Percentiles rank a stretch among this genome's conserved stretches.
phyloP scores from a whole-genome alignment of 2,888 invertebrate genomes.

The Volucella bombylans region DNA sequence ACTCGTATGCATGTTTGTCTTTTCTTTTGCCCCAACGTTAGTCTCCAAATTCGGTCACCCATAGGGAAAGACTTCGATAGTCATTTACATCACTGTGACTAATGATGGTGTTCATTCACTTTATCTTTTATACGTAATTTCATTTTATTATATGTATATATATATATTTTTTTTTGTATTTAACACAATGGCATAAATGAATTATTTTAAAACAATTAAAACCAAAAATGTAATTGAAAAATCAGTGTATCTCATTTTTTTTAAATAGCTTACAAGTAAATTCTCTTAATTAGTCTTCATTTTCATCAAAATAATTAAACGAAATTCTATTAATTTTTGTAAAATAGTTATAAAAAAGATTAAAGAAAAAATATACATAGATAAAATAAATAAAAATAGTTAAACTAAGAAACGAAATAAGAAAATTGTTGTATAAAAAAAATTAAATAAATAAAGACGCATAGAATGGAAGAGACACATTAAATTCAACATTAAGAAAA shows the following conservation, averaged over 20 bases:
- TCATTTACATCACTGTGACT: slow-evolving; percentile 10
- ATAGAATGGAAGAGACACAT: slow-evolving; percentile 26
- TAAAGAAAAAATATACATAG: slow-evolving; percentile 18
- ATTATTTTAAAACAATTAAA: neutral
- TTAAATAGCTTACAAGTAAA: neutral
- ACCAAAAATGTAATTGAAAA: slow-evolving; percentile 10
- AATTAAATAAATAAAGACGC: slow-evolving; percentile 9
- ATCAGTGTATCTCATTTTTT: slow-evolving; percentile 16
- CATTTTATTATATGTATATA: neutral
- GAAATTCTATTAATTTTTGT: slow-evolving; percentile 42
- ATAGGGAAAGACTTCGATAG: neutral
- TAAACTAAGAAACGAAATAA: slow-evolving; percentile 26
- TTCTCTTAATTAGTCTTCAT: neutral
- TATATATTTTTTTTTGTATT: neutral
- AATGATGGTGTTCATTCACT: slow-evolving; percentile 31
- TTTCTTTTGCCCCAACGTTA: too few species aligned
- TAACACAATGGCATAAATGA: neutral
- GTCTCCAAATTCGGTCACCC: neutral
- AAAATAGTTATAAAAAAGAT: slow-evolving; percentile 17
- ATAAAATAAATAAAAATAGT: slow-evolving; percentile 27
- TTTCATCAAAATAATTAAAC: slow-evolving; percentile 16
- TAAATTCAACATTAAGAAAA: slow-evolving; percentile 34
- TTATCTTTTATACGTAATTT: neutral
- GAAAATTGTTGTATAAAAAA: slow-evolving; percentile 27
- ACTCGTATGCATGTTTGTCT: too few species aligned